phyloP scores from a whole-genome alignment of 1,140 invertebrate genomes.

The Apis laboriosa region DNA sequence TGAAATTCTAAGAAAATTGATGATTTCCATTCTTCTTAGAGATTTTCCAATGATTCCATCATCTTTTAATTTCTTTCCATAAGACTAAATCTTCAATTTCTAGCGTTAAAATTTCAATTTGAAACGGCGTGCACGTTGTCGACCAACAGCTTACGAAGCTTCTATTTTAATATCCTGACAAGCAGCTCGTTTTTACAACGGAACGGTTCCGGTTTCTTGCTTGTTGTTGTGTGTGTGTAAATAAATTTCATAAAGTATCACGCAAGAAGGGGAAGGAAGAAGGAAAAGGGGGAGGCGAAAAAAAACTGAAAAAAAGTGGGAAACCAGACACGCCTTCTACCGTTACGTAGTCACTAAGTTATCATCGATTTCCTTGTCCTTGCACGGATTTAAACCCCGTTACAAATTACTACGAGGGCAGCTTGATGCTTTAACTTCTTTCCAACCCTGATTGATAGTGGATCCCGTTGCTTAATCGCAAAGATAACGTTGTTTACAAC shows the following conservation, averaged over 20 bases:
- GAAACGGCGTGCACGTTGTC: background rate
- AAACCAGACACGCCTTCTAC: background rate
- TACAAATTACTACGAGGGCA: conserved; percentile 34
- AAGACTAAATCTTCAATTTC: background rate
- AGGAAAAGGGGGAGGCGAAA: background rate
- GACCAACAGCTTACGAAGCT: background rate
- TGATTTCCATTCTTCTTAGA: background rate
- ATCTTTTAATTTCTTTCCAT: background rate
- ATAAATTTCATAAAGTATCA: conserved; percentile 28
- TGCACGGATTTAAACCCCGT: background rate
- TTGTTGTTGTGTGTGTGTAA: background rate
- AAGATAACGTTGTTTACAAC: conserved; percentile 45
- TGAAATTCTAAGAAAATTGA: background rate
- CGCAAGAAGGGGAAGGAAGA: background rate
- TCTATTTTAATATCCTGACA: conserved; percentile 31
- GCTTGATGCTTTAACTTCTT: conserved; percentile 17
- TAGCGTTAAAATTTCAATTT: conserved; percentile 24
- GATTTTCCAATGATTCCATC: background rate
- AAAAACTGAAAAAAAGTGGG: background rate
- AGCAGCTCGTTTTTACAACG: conserved; percentile 11
- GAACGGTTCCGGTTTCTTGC: background rate
- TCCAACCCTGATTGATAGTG: conserved; percentile 34
- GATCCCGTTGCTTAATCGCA: conserved; percentile 31
- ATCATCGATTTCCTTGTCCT: conserved; percentile 22
- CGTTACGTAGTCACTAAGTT: background rate